Percentiles rank a stretch among this genome's conserved stretches.
Conservation (phyloP, 2,888 invertebrate species). For the Halocaridina rubra region DNA sequence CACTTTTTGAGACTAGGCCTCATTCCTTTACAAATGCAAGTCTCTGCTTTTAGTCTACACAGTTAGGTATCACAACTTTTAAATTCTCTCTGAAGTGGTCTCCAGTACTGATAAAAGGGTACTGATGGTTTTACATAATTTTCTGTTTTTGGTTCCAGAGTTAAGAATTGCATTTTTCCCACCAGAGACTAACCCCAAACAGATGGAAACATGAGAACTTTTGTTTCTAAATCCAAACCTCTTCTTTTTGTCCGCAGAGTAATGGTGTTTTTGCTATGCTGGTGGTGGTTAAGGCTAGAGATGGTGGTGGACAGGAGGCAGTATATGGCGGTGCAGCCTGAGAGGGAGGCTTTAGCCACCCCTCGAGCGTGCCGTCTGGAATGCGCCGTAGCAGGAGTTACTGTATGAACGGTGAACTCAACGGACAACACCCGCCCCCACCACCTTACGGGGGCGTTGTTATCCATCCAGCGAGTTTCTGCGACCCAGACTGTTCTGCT, state of each 20-base stretch:
- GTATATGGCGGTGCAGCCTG: conserved; percentile 8
- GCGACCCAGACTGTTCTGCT: conserved; percentile 30
- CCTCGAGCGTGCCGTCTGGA: background rate
- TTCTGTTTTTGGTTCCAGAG: too few species aligned
- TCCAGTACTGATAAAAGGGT: too few species aligned
- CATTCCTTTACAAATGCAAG: too few species aligned
- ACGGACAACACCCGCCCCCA: background rate
- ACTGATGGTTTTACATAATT: too few species aligned
- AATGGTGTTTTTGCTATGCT: background rate
- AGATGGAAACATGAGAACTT: too few species aligned
- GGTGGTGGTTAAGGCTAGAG: background rate
- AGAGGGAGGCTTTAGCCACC: background rate
- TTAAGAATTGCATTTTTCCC: too few species aligned
- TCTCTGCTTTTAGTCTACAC: too few species aligned
- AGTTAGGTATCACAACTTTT: too few species aligned
- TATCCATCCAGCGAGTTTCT: conserved; percentile 6
- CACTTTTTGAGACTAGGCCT: too few species aligned
- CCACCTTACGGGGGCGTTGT: conserved; percentile 13
- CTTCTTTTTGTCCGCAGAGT: background rate
- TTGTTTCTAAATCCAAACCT: too few species aligned
- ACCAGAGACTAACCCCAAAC: too few species aligned
- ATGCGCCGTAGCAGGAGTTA: conserved; percentile 42
- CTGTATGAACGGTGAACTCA: conserved; percentile 31
- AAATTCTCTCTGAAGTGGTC: too few species aligned
- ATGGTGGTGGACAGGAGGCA: conserved; percentile 15